phyloP scores from a whole-genome alignment of 1,140 invertebrate genomes.

The Pseudomyrmex flavicornis region DNA sequence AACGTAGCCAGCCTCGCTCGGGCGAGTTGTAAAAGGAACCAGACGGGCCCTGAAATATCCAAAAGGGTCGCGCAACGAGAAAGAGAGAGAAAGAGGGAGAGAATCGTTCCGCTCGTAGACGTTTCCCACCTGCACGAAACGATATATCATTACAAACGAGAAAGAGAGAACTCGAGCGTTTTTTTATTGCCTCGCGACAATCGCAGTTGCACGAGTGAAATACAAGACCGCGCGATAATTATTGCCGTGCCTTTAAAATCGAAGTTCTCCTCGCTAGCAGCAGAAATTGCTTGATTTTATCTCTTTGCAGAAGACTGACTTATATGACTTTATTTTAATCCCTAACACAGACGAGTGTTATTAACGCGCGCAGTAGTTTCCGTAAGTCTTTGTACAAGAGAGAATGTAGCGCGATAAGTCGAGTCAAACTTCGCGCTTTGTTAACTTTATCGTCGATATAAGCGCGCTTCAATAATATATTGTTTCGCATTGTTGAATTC shows the following conservation, averaged over 20 bases:
- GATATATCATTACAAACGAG: conserved; percentile 71
- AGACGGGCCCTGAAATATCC: conserved; percentile 45
- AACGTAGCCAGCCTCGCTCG: conserved; percentile 18
- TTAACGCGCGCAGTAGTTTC: no score
- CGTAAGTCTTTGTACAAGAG: no score
- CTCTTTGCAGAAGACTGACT: conserved; percentile 21
- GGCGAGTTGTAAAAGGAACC: conserved; percentile 40
- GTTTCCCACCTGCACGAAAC: conserved; percentile 66
- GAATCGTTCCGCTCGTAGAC: conserved; percentile 39
- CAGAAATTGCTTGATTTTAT: conserved; percentile 49
- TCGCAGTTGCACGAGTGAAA: conserved; percentile 40
- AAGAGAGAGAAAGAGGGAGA: not conserved
- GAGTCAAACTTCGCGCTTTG: not conserved
- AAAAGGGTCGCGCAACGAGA: conserved; percentile 48
- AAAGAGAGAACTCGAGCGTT: conserved; percentile 50
- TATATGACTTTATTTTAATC: not conserved
- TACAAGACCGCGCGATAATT: conserved; percentile 52
- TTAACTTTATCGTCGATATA: not conserved
- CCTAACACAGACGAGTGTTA: not conserved
- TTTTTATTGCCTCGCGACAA: conserved; percentile 65
- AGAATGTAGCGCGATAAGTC: no score
- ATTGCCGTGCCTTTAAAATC: conserved; percentile 53
- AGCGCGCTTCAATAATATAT: not conserved
- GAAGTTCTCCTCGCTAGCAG: no score
- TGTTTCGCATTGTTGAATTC: conserved; percentile 17